Base-by-base conservation (phyloP, 2,113 vertebrate genomes). In the Phodopus roborovskii region DNA sequence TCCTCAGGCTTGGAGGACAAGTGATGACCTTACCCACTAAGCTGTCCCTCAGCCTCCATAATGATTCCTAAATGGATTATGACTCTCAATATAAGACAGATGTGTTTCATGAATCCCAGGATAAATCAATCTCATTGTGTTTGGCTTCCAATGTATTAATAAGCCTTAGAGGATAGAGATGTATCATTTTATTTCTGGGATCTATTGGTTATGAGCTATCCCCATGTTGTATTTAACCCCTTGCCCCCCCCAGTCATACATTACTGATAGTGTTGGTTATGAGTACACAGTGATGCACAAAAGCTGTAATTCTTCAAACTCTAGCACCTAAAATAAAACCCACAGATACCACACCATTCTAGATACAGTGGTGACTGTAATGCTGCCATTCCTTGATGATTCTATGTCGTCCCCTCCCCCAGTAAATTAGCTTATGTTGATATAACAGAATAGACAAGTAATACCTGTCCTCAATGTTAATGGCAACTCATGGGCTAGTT, bases 41-140 rank as follows among this genome's bases (percentile, higher is more conserved):
- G 64, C 30, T 11, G 48, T 50, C 39, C 45, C 5, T 12, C 33
- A 50, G 17, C 17, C 30, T 36, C 33, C 2, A 28, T 66, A 64
- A 79, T 83, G 7, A 48, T 75, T 95, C 92, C 81, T 93, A 90
- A 86, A 70, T 95, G 20, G 50, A 82, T 85, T 90, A 75, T 95
- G 91, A 92, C 28, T 33, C 45, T 84, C 92, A 30, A 36, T 81
- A 11, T 8, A 79, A 91, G 22, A 92, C 9, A 91, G 39, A 28
- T 84, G 5, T 62, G 42, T 88, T 92, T 82, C 73, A 42, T 92
- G 60, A 9, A 48, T 66, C 42, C 28, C 28, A 36, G 60, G 42
- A 85, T 30, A 85, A 70, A 87, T 50, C 30, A 48, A 4, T 83
- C 66, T 82, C 82, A 82, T 81, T 92, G 88, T 88, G 19, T 79